Evolutionary conservation across 2,888 invertebrate species (phyloP).

Genomic region (Liopterus haemorrhoidalis): DNA sequence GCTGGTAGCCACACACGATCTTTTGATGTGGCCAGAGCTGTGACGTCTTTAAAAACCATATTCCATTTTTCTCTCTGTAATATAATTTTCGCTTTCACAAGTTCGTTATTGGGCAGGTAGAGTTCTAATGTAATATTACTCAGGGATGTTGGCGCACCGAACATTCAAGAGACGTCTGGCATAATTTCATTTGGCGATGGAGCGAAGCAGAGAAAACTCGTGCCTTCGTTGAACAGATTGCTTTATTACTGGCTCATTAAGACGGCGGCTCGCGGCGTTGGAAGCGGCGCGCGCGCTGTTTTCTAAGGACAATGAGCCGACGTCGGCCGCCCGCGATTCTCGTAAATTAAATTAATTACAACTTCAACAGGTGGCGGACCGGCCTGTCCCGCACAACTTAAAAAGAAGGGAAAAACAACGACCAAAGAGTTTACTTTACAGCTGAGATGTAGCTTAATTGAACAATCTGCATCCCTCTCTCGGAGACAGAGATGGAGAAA

Average conservation of each 20-base stretch:
- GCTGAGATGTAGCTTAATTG: slow-evolving; percentile 39
- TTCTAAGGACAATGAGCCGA: too few species aligned
- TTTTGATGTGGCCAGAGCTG: too few species aligned
- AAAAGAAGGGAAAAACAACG: slow-evolving; percentile 30
- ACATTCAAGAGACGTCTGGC: slow-evolving; percentile 9
- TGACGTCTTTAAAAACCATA: too few species aligned
- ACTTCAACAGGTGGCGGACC: slow-evolving; percentile 42
- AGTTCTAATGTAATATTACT: too few species aligned
- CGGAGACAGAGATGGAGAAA: slow-evolving; percentile 10
- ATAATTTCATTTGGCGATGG: slow-evolving; percentile 32
- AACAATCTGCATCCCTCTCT: slow-evolving; percentile 38
- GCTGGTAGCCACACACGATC: slow-evolving; percentile 17
- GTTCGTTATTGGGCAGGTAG: slow-evolving; percentile 16
- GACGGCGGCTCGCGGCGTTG: slow-evolving; percentile 14
- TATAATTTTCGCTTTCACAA: slow-evolving; percentile 6
- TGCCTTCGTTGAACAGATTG: slow-evolving; percentile 37
- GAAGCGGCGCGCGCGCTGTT: slow-evolving; percentile 26
- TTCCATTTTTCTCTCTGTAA: slow-evolving; percentile 16
- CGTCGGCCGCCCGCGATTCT: slow-evolving; percentile 38
- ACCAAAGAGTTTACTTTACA: slow-evolving; percentile 38
- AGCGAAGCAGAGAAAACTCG: too few species aligned
- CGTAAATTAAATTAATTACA: slow-evolving; percentile 44
- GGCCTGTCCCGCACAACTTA: slow-evolving; percentile 16
- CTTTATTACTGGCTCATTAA: slow-evolving; percentile 42
- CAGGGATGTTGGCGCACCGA: slow-evolving; percentile 2